Evolutionary conservation across 2,113 vertebrate genomes (phyloP).

Genomic region (Caranx melampygus): DNA sequence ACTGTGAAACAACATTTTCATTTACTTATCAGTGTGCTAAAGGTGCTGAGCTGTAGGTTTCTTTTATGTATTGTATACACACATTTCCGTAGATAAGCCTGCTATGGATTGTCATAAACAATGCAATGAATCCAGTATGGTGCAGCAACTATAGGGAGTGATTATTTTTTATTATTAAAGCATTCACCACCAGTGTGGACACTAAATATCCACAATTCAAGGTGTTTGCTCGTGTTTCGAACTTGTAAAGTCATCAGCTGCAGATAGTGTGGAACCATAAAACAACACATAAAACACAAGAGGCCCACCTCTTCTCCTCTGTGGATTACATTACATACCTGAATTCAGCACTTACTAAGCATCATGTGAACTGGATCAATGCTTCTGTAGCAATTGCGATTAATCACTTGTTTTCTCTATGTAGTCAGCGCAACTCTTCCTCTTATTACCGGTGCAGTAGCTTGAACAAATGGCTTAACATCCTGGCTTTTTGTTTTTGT

Average conservation of each 20-base stretch:
- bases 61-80: not conserved
- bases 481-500: conserved; percentile 27
- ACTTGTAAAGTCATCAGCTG: not conserved
- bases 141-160: not conserved
- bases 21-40: not conserved
- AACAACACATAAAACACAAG: not conserved
- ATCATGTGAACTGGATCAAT: not conserved
- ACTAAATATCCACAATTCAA: not conserved
- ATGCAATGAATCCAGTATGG: not conserved
- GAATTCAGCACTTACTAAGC: not conserved
- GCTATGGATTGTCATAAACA: not conserved
- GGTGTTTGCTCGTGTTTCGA: conserved; percentile 2
- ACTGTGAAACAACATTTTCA: conserved; percentile 9
- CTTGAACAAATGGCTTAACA: conserved; percentile 16
- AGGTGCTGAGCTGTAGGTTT: not conserved
- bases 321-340: not conserved
- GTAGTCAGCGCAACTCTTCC: not conserved
- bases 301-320: not conserved
- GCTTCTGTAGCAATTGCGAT: conserved; percentile 4
- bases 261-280: not conserved
- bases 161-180: not conserved
- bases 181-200: not conserved
- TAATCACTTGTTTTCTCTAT: not conserved
- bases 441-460: not conserved
- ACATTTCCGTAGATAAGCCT: not conserved